Percentiles rank a stretch among this genome's conserved stretches.
Conservation (phyloP, 2,113 vertebrate species). For the Nesospiza acunhae region DNA sequence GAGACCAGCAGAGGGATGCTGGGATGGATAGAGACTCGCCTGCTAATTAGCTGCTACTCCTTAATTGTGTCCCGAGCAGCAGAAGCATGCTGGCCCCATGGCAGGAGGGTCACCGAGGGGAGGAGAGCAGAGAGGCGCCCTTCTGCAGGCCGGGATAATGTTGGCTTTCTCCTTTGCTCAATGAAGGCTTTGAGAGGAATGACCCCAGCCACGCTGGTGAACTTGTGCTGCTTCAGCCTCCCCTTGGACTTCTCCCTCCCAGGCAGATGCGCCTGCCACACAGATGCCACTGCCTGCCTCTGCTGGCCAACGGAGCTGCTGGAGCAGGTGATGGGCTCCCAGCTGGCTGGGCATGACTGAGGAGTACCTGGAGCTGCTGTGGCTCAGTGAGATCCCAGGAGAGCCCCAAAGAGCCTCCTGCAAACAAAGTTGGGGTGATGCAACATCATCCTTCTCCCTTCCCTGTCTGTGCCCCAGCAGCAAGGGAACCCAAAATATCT, state of each 20-base stretch:
- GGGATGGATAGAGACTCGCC: not conserved
- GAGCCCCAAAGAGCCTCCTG: not conserved
- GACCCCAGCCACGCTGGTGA: fast-evolving
- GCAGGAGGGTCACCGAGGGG: not conserved
- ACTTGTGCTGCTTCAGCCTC: not conserved
- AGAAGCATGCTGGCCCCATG: not conserved
- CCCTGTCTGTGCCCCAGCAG: not conserved
- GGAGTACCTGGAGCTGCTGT: not conserved
- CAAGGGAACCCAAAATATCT: not conserved
- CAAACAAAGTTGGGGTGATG: not conserved
- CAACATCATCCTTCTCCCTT: not conserved
- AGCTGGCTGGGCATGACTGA: not conserved
- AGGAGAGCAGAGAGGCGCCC: not conserved
- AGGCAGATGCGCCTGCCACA: not conserved
- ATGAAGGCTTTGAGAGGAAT: not conserved
- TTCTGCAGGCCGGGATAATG: not conserved
- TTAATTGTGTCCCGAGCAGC: not conserved
- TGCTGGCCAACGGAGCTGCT: fast-evolving
- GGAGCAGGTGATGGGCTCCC: not conserved
- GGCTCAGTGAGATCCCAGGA: not conserved
- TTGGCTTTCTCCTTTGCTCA: conserved; percentile 3
- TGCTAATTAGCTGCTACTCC: not conserved
- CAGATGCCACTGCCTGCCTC: not conserved
- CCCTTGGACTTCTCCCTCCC: not conserved
- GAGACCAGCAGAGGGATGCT: not conserved